Base-by-base conservation (phyloP, 2,113 vertebrate species). In the Xiphias gladius region DNA sequence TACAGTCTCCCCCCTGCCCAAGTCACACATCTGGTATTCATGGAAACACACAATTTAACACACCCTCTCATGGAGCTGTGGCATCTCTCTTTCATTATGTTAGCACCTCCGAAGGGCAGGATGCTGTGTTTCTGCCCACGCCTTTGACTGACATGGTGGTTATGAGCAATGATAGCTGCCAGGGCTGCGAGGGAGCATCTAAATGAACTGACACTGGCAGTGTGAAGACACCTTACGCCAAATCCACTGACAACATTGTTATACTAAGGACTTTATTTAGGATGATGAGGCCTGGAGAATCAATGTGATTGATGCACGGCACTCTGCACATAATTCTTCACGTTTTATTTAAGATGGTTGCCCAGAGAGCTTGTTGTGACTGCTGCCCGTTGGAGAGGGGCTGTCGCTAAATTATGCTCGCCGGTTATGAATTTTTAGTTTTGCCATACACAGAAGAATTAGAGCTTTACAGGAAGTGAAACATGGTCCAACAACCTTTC, bases 111-210 rank as follows among this genome's bases (percentile, higher is more conserved):
- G 50, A 80, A 80, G 89, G 90, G 75, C 86, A 88, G 59, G 73
- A 86, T 86, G 89, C 73, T 67, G 73, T 41, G 59, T 76, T 63
- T 66, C 86, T 83, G 70, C 73, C 84, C 76, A 66, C 28, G 52
- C 67, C 73, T 82, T 84, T 94, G 91, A 95, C 88, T 95, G 94
- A 95, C 93, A 91, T n/a, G 19, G 55, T 57, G 88, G 82, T 94
- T 92, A 95, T 94, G 88, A 92, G 88, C 85, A 69, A 80, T 92
- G 93, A 94, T 93, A 79, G 92, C 92, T 90, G 90, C 91, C 88
- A 84, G 88, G 79, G 80, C 84, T 90, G 90, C n/a, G 62, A 81
- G 88, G 76, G 85, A 86, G 87, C 84, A 35, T 92, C 91, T 92
- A 92, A 93, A 95, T 94, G 88, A 93, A 93, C 88, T 90, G 89